Percentiles rank a stretch among this genome's conserved stretches.
Conservation (phyloP, 2,797 vertebrate species). For the Chelonia mydas region DNA sequence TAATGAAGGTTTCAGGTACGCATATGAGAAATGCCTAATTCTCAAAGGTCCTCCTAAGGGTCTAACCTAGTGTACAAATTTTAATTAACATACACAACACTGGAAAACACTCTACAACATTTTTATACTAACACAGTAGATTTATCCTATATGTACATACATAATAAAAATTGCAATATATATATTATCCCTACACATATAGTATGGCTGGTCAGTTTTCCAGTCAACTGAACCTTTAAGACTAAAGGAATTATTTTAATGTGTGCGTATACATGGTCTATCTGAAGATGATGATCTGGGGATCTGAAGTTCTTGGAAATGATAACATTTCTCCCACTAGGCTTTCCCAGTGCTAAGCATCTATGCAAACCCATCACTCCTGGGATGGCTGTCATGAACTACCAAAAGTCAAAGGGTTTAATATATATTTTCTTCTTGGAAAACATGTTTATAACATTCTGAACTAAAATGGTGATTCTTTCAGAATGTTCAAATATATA, state of each 20-base stretch:
- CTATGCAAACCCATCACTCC: conserved; percentile 15
- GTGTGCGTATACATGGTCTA: background rate
- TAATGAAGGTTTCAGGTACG: background rate
- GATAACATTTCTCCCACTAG: background rate
- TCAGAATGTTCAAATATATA: background rate
- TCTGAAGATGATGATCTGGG: background rate
- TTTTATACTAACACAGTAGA: background rate
- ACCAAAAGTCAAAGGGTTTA: conserved; percentile 38
- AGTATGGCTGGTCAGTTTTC: background rate
- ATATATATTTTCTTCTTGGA: conserved; percentile 31
- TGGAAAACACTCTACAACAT: background rate
- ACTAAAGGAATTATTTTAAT: background rate
- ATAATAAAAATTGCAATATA: background rate
- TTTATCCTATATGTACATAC: background rate
- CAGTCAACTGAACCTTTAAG: background rate
- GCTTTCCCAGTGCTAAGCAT: conserved; percentile 36
- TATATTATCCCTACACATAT: background rate
- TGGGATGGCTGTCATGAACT: conserved; percentile 19
- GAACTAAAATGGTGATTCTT: background rate
- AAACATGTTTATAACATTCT: background rate
- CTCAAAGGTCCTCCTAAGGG: background rate
- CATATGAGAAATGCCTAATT: background rate
- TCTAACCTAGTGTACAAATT: background rate
- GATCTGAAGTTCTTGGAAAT: background rate
- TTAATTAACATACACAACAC: background rate